Base-by-base conservation (phyloP, 1,140 invertebrate genomes). In the Homarus americanus region DNA sequence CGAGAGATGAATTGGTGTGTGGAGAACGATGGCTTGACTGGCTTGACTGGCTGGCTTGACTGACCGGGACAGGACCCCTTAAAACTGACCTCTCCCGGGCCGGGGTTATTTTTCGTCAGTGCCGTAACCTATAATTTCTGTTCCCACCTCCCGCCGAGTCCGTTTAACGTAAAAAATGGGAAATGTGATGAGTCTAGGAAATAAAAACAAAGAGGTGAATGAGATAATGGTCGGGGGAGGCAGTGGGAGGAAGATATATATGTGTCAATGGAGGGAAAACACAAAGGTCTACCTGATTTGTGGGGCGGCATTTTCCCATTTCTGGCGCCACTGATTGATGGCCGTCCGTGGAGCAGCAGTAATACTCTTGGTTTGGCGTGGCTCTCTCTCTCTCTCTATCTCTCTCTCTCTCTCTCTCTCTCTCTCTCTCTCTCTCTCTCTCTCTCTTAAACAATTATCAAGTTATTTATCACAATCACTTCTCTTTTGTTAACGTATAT, bases 161-260 rank as follows among this genome's bases (percentile, higher is more conserved):
- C 86, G 75, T 80, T 87, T 87, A 87, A 80, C 49, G 86, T 63
- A 75, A 87, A 87, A 87, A 87, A 87, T 87, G 86, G 75, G 86
- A 80, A 87, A 24, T 79, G 75, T 63, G 86, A 87, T 87, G 86
- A 87, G 86, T n/a, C 40, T 63, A 63, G 86, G 86, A 80, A 87
- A 87, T 87, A 87, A 87, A 87, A 87, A 87, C 86, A 87, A 87
- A 80, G 75, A 87, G 38, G 75, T 32, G 17, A 80, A 87, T 80
- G 86, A 80, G 86, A 69, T 87, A 87, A 87, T 87, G 86, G 86
- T 53, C 76, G 76, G 76, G 38, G 53, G 53, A 78, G 63, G 49
- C 73, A 63, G 73, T 63, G 85, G 44, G 69, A n/a, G 58, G 86
- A 87, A 87, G 76, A 87, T 87, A 53, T 87, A 80, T 87, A 69